Evolutionary conservation across 2,113 vertebrate species (phyloP).

Genomic region (Malurus melanocephalus): DNA sequence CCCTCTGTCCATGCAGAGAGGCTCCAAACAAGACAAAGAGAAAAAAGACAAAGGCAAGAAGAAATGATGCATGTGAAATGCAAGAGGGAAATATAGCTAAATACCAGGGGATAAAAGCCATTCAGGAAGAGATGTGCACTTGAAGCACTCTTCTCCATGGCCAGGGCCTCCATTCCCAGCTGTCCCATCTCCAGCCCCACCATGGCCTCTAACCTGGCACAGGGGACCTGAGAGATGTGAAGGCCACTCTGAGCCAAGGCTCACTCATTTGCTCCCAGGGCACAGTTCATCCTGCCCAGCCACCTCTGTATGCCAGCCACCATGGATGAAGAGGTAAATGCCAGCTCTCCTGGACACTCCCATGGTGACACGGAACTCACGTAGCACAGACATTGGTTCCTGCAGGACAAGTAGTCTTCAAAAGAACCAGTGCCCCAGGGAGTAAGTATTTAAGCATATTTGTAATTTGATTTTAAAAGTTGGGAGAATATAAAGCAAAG

Average conservation of each 20-base stretch:
- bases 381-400: background rate
- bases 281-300: background rate
- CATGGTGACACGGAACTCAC: background rate
- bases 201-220: fast-evolving
- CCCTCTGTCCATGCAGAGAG: background rate
- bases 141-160: background rate
- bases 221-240: background rate
- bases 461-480: background rate
- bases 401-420: background rate
- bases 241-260: background rate
- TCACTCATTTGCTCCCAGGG: background rate
- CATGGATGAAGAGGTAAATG: background rate
- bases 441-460: background rate
- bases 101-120: fast-evolving
- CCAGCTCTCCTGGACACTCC: background rate
- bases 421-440: fast-evolving
- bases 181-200: background rate
- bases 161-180: background rate
- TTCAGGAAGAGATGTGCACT: background rate
- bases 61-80: background rate
- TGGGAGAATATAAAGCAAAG: background rate
- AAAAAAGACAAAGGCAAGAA: background rate
- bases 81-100: background rate
- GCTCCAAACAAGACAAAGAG: background rate
- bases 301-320: background rate